These are phyloP conservation scores for Apolygus lucorum DNA, from an alignment of 1,140 invertebrate species.

Conservation along the genomic window DNA sequence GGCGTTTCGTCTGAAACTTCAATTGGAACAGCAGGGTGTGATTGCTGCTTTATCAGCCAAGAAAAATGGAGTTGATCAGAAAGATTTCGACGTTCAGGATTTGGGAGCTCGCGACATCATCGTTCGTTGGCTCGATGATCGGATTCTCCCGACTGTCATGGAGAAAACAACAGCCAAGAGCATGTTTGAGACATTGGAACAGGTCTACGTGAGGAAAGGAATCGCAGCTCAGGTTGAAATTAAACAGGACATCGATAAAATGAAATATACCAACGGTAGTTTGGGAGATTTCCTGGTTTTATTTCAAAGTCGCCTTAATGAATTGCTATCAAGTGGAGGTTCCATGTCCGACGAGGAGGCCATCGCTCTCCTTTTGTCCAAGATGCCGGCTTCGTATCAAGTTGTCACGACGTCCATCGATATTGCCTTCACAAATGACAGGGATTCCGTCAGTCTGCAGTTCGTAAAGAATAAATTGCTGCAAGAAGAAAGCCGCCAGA, in stretches of 20 bases:
- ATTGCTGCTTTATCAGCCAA: not conserved
- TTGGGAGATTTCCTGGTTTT: constrained; percentile 13
- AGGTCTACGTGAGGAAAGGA: constrained; percentile 6
- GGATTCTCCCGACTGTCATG: constrained; percentile 2
- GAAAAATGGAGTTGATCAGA: not conserved
- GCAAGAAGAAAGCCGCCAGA: constrained; percentile 5
- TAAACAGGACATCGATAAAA: constrained; percentile 4
- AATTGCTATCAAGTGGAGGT: not conserved
- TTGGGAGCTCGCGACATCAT: constrained; percentile 1
- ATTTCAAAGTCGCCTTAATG: not conserved
- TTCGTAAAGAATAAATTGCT: constrained; percentile 9
- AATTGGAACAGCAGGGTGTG: constrained; percentile 6
- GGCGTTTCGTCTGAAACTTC: constrained; percentile 3
- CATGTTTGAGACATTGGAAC: constrained; percentile 16
- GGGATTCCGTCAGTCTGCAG: not conserved
- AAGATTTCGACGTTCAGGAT: not conserved
- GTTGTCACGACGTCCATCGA: constrained; percentile 6
- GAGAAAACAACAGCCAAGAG: not conserved
- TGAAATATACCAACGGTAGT: not conserved
- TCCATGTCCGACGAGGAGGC: not conserved
- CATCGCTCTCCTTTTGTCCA: constrained; percentile 11
- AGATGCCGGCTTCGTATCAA: not conserved
- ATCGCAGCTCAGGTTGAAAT: constrained; percentile 7
- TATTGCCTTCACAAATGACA: not conserved
- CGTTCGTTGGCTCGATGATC: constrained; percentile 8